Evolutionary conservation across 2,797 vertebrate genomes (phyloP).

Genomic region (Calcarius lapponicus): DNA sequence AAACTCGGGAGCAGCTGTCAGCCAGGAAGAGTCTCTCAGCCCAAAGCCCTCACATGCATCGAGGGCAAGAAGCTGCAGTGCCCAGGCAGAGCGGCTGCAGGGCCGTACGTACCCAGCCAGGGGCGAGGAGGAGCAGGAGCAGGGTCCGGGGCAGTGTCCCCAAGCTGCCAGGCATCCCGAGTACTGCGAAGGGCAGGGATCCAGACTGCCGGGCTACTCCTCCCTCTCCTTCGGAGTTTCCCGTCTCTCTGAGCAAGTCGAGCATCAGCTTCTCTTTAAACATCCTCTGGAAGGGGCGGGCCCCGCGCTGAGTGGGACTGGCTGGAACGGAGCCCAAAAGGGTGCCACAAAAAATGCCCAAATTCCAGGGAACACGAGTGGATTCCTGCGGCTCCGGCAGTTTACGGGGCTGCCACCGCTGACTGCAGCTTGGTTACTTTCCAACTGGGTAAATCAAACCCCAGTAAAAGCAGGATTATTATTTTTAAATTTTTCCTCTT

Average conservation of each 20-base stretch:
- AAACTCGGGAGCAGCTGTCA: background rate
- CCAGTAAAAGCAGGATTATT: background rate
- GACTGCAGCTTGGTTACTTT: background rate
- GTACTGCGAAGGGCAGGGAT: background rate
- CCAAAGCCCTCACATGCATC: background rate
- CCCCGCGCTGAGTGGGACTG: background rate
- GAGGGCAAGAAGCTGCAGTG: background rate
- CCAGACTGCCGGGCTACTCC: background rate
- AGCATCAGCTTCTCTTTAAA: constrained; percentile 23
- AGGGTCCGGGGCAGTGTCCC: background rate
- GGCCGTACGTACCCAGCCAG: constrained; percentile 35
- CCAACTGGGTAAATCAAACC: background rate
- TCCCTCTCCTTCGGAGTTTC: rapidly evolving
- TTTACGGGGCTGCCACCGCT: background rate
- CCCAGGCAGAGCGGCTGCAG: background rate
- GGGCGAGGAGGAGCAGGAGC: background rate
- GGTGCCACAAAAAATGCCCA: background rate
- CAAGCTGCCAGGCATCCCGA: background rate
- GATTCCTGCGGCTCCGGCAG: background rate
- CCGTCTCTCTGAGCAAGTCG: background rate
- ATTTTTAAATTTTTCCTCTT: background rate
- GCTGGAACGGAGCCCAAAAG: background rate
- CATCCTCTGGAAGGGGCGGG: constrained; percentile 29
- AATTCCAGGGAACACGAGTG: background rate
- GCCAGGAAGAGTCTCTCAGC: background rate